phyloP scores from a whole-genome alignment of 2,113 vertebrate species.

The Benitochromis conjunctus region DNA sequence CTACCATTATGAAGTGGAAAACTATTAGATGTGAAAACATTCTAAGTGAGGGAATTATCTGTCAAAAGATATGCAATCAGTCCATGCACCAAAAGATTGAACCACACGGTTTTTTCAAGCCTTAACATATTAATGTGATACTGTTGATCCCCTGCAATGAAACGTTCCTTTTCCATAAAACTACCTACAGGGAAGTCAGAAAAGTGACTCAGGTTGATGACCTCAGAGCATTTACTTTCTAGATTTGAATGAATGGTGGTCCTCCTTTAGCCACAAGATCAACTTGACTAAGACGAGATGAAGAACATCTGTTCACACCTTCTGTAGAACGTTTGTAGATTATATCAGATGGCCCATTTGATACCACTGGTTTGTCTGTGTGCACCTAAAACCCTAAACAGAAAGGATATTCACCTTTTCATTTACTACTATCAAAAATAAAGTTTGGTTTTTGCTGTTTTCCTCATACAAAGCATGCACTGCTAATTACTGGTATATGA shows the following conservation, averaged over 20 bases:
- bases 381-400: neutral
- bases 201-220: neutral
- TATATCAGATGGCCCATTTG: constrained; percentile 30
- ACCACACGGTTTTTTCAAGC: neutral
- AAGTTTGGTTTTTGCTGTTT: neutral
- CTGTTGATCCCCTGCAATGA: constrained; percentile 8
- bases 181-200: neutral
- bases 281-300: neutral
- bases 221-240: neutral
- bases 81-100: neutral
- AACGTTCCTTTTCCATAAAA: neutral
- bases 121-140: neutral
- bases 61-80: neutral
- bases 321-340: constrained; percentile 53
- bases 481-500: neutral
- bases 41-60: constrained; percentile 1
- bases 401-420: neutral
- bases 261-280: neutral
- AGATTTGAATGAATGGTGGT: neutral
- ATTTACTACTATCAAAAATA: neutral
- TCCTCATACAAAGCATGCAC: neutral
- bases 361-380: neutral
- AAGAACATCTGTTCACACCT: constrained; percentile 46
- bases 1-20: neutral
- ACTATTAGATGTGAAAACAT: constrained; percentile 1